A percentile compares a stretch with the other conserved stretches of the same genome.
These are phyloP conservation scores for Orchesellides sinensis DNA, from an alignment of 2,888 invertebrate genomes.

Conservation along the genomic window DNA sequence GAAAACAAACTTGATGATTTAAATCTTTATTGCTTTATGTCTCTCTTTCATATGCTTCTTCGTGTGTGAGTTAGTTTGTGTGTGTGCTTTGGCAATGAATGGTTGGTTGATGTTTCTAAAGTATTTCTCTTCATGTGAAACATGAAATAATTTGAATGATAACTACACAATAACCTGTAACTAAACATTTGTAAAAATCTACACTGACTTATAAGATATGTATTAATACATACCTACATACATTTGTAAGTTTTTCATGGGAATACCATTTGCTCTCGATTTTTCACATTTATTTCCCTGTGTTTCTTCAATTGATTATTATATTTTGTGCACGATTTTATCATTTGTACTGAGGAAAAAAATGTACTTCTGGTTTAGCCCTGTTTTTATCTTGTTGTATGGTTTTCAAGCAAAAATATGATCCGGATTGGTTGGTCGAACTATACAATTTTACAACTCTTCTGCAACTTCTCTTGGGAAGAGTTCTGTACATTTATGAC, in stretches of 20 bases:
- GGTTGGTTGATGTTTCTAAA: too few relatives aligned
- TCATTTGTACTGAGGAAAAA: background rate
- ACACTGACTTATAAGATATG: too few relatives aligned
- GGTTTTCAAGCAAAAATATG: background rate
- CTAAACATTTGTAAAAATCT: background rate
- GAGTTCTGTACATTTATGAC: too few relatives aligned
- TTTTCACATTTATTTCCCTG: background rate
- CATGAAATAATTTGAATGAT: background rate
- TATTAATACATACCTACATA: too few relatives aligned
- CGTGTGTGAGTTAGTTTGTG: background rate
- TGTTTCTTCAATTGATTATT: constrained; percentile 3
- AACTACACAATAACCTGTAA: background rate
- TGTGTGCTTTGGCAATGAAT: background rate
- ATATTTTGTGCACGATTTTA: background rate
- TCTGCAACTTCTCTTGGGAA: too few relatives aligned
- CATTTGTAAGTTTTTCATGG: background rate
- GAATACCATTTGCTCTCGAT: background rate
- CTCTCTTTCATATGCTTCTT: background rate
- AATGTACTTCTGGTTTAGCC: background rate
- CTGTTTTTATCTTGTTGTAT: background rate
- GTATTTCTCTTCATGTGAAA: background rate
- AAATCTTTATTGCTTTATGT: constrained; percentile 40
- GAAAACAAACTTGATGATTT: constrained; percentile 36
- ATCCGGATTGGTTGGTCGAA: too few relatives aligned
- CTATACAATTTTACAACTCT: too few relatives aligned